These are phyloP conservation scores for Copidosoma floridanum DNA, from an alignment of 1,140 invertebrate species.

Conservation along the genomic window DNA sequence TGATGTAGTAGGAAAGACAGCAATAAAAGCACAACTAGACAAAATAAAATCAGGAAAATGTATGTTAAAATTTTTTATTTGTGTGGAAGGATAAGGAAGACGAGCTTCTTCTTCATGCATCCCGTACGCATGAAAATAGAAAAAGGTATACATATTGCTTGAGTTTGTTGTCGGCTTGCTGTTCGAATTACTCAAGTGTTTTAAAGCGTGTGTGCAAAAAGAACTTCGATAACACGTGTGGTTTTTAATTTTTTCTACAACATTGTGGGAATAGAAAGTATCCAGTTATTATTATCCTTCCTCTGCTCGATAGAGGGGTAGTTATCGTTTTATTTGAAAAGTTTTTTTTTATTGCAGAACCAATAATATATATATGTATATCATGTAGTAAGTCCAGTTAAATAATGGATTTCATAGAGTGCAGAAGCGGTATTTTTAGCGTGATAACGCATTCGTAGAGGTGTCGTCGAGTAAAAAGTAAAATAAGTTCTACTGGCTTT, in stretches of 20 bases:
- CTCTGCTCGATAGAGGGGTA: conserved; percentile 16
- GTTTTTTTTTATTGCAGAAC: no score
- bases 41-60: background rate
- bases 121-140: background rate
- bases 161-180: background rate
- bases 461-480: background rate
- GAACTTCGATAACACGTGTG: background rate
- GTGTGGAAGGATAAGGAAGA: background rate
- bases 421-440: conserved; percentile 19
- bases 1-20: no score
- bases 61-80: background rate
- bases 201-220: conserved; percentile 2
- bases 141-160: background rate
- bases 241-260: no score
- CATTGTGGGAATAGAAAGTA: background rate
- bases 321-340: no score
- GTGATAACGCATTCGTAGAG: conserved; percentile 1
- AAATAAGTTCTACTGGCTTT: no score
- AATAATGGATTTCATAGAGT: conserved; percentile 17
- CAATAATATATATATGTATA: no score
- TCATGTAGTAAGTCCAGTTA: no score
- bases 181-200: background rate
- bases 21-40: background rate
- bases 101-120: background rate
- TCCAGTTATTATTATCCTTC: conserved; percentile 2